Conservation (phyloP, 1,140 invertebrate genomes). For the Zaprionus camerounensis region DNA sequence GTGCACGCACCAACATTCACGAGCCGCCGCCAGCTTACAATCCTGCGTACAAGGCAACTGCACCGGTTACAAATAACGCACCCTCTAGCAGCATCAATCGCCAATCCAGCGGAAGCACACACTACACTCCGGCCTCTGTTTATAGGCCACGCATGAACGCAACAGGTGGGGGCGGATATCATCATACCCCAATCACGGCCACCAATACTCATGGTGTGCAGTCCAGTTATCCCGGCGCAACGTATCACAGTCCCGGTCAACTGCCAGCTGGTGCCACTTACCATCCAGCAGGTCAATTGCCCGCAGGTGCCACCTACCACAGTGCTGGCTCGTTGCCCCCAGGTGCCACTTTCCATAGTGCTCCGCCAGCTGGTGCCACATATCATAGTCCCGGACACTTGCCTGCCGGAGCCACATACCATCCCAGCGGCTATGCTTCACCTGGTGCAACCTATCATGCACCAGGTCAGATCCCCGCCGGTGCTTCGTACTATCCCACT, state of each 20-base stretch:
- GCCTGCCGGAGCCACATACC: constrained; percentile 58
- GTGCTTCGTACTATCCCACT: constrained; percentile 59
- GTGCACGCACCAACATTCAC: constrained; percentile 72
- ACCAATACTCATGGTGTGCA: constrained; percentile 69
- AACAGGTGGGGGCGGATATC: constrained; percentile 59
- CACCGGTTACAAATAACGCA: constrained; percentile 58
- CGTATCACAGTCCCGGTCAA: constrained; percentile 55
- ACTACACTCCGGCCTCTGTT: constrained; percentile 50
- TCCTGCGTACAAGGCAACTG: constrained; percentile 57
- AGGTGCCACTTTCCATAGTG: constrained; percentile 50
- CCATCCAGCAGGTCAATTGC: constrained; percentile 58
- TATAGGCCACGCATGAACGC: constrained; percentile 66
- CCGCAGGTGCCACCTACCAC: constrained; percentile 71
- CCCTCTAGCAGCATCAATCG: constrained; percentile 46
- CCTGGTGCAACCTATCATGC: constrained; percentile 65
- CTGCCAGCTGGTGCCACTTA: constrained; percentile 72
- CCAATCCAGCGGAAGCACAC: constrained; percentile 22
- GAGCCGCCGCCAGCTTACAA: constrained; percentile 77
- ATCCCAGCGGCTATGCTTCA: constrained; percentile 57
- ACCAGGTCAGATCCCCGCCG: constrained; percentile 50
- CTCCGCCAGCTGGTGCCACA: constrained; percentile 56
- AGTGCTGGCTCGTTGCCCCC: constrained; percentile 29
- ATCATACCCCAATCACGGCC: constrained; percentile 64
- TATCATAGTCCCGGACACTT: constrained; percentile 59
- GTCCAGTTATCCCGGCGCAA: constrained; percentile 73